Conservation (phyloP, 2,888 invertebrate genomes). For the Sipunculus nudus region DNA sequence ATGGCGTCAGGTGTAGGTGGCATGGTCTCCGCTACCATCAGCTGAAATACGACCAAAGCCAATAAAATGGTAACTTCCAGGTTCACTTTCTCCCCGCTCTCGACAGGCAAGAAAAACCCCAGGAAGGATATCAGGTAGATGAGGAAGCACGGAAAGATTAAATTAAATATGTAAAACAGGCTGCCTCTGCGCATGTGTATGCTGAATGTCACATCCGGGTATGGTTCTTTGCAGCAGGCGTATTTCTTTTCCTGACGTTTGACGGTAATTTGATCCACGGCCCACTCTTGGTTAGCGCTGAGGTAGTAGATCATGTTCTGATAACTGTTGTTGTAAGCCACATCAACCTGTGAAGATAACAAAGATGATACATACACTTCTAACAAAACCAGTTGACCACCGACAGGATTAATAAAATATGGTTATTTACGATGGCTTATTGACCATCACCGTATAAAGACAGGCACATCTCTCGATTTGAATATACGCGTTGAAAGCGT, state of each 20-base stretch:
- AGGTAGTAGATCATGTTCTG: slow-evolving; percentile 70
- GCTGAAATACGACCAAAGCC: slow-evolving; percentile 46
- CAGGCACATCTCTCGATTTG: no score
- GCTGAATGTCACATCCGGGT: slow-evolving; percentile 51
- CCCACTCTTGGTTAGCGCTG: slow-evolving; percentile 84
- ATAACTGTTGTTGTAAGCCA: slow-evolving; percentile 38
- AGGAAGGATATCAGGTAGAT: slow-evolving; percentile 49
- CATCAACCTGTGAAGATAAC: no score
- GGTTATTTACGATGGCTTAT: no score
- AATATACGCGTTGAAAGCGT: no score
- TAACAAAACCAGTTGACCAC: no score
- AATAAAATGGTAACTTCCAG: slow-evolving; percentile 47
- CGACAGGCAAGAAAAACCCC: slow-evolving; percentile 49
- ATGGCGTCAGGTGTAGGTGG: slow-evolving; percentile 50
- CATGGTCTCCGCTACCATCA: slow-evolving; percentile 48
- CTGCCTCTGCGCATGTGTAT: slow-evolving; percentile 46
- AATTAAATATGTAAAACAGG: slow-evolving; percentile 49
- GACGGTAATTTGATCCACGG: slow-evolving; percentile 41
- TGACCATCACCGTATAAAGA: no score
- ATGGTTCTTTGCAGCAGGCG: slow-evolving; percentile 48
- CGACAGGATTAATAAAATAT: no score
- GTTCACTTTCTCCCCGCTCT: slow-evolving; percentile 48
- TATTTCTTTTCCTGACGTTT: slow-evolving; percentile 40
- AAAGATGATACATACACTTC: no score
- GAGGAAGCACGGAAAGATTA: slow-evolving; percentile 48